Evolutionary conservation across 2,797 vertebrate genomes (phyloP), one percentile per base, ranked within the genome.

Genomic region (Erpetoichthys calabaricus): DNA sequence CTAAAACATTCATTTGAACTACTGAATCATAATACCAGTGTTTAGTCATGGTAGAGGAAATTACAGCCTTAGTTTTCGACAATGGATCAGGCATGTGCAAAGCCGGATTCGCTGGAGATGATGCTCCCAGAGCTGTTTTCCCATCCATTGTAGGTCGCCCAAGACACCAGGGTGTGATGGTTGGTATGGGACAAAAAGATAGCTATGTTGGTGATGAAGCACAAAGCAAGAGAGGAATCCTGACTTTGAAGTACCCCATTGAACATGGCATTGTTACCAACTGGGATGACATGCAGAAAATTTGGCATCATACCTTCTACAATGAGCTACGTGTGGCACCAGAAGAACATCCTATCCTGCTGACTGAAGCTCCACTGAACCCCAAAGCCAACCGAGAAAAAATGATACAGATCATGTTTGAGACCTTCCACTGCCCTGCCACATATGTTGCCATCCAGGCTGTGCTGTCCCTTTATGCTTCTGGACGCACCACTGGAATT

Each of bases 181-280:
- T 96, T 65, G 93, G 93, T 42, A 97, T 96, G 92, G 93, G 93
- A 59, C 93, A 97, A 86, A 97, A 97, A 71, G 93, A 97, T 87
- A 91, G 89, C 73, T 97, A 96, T 0, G 92, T 97, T 3, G 93
- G 93, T 0, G 93, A 97, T 0, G 92, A 96, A 70, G 93, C 92
- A 49, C 93, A 97, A 75, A 96, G 92, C 73, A 96, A 97, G 75
- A 84, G 93, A 70, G 92, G 92, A 3, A 97, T 96, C 79, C 87
- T 98, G 57, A 97, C 94, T 0, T 87, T 97, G 62, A 97, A 97
- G 56, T 98, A 98, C 77, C 94, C 94, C 72, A 98, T 98, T 3
- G 94, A 98, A 68, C 95, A 98, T 0, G 94, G 94, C 80, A 98
- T 98, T 78, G 82, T 98, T 80, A 97, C 94, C 80, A 98, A 98